Conservation (phyloP, 2,888 invertebrate species). For the Cryptocheilus praepositus region DNA sequence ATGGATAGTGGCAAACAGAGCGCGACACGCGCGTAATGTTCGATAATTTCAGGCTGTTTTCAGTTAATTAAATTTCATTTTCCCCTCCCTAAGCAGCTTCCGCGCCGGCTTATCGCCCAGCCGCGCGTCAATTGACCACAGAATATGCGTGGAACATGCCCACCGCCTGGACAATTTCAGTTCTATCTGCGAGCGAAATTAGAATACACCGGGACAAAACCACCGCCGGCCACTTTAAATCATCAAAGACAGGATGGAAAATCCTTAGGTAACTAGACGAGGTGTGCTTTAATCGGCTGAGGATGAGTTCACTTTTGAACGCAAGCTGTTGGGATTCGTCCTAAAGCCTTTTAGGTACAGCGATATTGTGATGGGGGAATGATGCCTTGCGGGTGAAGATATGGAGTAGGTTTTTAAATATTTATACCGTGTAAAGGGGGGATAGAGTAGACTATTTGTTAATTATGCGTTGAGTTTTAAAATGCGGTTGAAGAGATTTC, state of each 20-base stretch:
- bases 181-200: slow-evolving; percentile 45
- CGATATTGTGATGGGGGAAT: too few species aligned
- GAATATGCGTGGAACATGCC: neutral
- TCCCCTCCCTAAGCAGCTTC: slow-evolving; percentile 57
- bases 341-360: too few species aligned
- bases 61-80: slow-evolving; percentile 70
- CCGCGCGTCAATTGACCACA: slow-evolving; percentile 43
- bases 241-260: slow-evolving; percentile 53
- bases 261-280: slow-evolving; percentile 49
- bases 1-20: slow-evolving; percentile 26
- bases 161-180: slow-evolving; percentile 45
- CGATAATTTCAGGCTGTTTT: slow-evolving; percentile 65
- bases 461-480: too few species aligned
- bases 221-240: slow-evolving; percentile 35
- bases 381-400: too few species aligned
- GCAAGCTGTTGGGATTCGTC: too few species aligned
- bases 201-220: slow-evolving; percentile 49
- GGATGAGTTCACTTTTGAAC: too few species aligned
- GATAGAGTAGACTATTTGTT: too few species aligned
- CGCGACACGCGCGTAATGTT: slow-evolving; percentile 49
- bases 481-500: too few species aligned
- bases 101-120: slow-evolving; percentile 42
- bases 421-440: too few species aligned
- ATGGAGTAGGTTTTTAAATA: too few species aligned
- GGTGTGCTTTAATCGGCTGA: too few species aligned